Evolutionary conservation across 2,888 invertebrate genomes (phyloP).

Genomic region (Tetranychus truncatus): DNA sequence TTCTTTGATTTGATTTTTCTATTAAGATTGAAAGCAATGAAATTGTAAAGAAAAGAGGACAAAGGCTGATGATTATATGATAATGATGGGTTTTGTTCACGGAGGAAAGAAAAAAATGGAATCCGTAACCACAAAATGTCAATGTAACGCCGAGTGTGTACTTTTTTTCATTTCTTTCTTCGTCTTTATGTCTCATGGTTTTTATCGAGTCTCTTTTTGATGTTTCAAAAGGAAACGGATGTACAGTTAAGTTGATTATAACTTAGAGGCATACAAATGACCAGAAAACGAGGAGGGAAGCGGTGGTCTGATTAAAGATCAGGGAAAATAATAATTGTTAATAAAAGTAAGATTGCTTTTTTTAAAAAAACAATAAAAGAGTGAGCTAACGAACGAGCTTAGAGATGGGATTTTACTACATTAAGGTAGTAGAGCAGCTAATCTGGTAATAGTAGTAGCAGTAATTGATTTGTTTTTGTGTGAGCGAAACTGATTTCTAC

Average conservation of each 20-base stretch:
- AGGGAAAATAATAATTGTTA: neutral
- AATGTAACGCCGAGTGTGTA: neutral
- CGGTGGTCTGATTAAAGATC: neutral
- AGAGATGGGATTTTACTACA: too few relatives aligned
- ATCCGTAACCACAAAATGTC: neutral
- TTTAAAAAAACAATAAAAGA: too few relatives aligned
- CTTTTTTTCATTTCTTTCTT: neutral
- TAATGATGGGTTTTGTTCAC: neutral
- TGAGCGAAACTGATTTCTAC: neutral
- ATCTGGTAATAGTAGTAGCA: neutral
- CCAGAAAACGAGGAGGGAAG: neutral
- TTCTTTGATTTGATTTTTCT: neutral
- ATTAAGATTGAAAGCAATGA: too few relatives aligned
- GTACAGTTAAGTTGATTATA: neutral
- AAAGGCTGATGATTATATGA: neutral
- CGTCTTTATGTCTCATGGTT: neutral
- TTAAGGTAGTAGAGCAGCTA: too few relatives aligned
- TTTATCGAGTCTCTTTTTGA: neutral
- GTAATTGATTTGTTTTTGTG: neutral
- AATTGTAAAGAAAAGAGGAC: neutral
- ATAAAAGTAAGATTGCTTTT: too few relatives aligned
- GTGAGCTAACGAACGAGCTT: too few relatives aligned
- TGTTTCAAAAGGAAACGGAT: neutral
- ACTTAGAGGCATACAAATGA: neutral
- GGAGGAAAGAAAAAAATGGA: constrained; percentile 1